A percentile compares a stretch with the other conserved stretches of the same genome.
phyloP scores from a whole-genome alignment of 2,888 invertebrate species.

The Hypselothyrea guttata region DNA sequence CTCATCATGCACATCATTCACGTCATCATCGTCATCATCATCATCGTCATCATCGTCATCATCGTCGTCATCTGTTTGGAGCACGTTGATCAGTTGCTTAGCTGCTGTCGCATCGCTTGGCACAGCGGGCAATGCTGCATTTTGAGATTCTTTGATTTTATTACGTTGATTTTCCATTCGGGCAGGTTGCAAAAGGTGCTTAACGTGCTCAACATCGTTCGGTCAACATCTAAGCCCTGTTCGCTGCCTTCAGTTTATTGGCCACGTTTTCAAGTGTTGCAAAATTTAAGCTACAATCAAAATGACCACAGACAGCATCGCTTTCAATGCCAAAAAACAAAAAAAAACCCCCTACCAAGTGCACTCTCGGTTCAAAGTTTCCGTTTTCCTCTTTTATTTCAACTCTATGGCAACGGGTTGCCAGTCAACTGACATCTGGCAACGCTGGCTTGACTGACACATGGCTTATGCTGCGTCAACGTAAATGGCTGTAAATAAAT shows the following conservation, averaged over 20 bases:
- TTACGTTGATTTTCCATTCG: constrained; percentile 66
- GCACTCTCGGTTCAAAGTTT: background rate
- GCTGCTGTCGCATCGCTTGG: constrained; percentile 9
- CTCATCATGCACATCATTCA: constrained; percentile 15
- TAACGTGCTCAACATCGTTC: constrained; percentile 59
- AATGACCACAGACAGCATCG: constrained; percentile 40
- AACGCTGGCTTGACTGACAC: constrained; percentile 52
- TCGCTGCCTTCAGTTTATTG: constrained; percentile 60
- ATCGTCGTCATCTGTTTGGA: constrained; percentile 16
- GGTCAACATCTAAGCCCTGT: constrained; percentile 54
- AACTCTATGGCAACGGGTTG: constrained; percentile 2
- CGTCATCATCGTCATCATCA: constrained; percentile 1
- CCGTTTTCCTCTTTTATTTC: no score
- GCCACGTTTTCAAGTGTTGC: constrained; percentile 62
- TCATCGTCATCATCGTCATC: constrained; percentile 18
- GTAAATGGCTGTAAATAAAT: constrained; percentile 76
- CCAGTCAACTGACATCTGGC: constrained; percentile 16
- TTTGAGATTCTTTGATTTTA: constrained; percentile 65
- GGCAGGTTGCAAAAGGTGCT: constrained; percentile 72
- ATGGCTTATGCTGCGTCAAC: constrained; percentile 75
- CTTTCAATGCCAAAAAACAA: constrained; percentile 4
- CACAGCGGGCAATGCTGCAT: constrained; percentile 46
- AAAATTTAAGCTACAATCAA: constrained; percentile 26
- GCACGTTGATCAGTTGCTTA: constrained; percentile 29
- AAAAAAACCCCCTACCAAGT: background rate